phyloP scores from a whole-genome alignment of 2,797 vertebrate genomes.

The Bradypodion ventrale region DNA sequence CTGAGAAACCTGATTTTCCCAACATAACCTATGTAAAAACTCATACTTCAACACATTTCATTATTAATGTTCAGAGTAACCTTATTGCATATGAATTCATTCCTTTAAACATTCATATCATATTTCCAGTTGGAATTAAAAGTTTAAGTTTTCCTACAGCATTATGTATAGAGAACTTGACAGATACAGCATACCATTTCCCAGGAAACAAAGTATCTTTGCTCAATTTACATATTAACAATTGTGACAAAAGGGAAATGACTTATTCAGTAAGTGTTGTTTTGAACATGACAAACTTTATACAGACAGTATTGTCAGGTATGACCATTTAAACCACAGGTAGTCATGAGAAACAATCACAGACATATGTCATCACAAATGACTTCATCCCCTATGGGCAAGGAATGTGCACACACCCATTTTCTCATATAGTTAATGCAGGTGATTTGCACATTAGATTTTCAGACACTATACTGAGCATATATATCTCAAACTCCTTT shows the following conservation, averaged over 20 bases:
- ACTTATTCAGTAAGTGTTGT: neutral
- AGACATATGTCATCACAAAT: neutral
- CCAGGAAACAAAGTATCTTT: neutral
- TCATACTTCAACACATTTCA: neutral
- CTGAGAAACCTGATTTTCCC: neutral
- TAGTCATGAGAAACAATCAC: neutral
- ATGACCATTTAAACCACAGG: neutral
- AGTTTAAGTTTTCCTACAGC: neutral
- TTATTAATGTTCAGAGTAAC: neutral
- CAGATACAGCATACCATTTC: neutral
- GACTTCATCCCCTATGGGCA: neutral
- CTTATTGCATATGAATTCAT: neutral
- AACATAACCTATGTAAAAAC: neutral
- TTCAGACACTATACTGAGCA: neutral
- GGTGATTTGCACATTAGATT: neutral
- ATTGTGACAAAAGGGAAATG: neutral
- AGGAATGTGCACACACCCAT: neutral
- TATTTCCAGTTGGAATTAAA: neutral
- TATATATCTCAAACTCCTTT: constrained; percentile 2
- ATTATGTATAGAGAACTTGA: neutral
- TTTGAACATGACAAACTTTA: neutral
- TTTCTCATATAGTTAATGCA: neutral
- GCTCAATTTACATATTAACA: neutral
- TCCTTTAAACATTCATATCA: neutral
- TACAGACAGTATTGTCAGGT: neutral